phyloP scores from a whole-genome alignment of 2,888 invertebrate genomes.

The Cosmopolites sordidus region DNA sequence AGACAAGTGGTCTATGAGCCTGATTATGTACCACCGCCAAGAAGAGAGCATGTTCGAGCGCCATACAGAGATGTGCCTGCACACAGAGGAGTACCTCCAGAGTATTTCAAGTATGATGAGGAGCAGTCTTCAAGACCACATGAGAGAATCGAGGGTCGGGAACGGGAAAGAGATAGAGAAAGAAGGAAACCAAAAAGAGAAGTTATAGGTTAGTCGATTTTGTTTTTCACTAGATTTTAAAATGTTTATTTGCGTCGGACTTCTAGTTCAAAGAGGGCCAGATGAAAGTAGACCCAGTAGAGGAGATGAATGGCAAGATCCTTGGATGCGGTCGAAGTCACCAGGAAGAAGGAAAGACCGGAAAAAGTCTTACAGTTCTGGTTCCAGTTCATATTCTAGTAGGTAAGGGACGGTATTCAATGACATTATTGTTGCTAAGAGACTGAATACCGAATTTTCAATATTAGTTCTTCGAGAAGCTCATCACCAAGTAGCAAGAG shows the following conservation, averaged over 20 bases:
- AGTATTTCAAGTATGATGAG: slow-evolving; percentile 53
- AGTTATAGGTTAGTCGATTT: slow-evolving; percentile 31
- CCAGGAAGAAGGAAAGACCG: slow-evolving; percentile 56
- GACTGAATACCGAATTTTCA: no score
- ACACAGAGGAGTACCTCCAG: slow-evolving; percentile 53
- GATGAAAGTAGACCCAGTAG: slow-evolving; percentile 42
- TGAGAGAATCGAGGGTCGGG: slow-evolving; percentile 9
- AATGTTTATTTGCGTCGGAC: not conserved
- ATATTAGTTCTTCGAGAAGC: slow-evolving; percentile 43
- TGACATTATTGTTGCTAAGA: no score
- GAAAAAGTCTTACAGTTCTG: slow-evolving; percentile 65
- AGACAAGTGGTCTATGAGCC: slow-evolving; percentile 47
- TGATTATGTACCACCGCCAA: slow-evolving; percentile 40
- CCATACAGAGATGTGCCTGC: slow-evolving; percentile 54
- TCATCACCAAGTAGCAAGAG: slow-evolving; percentile 43
- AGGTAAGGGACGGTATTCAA: no score
- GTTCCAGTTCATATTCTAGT: slow-evolving; percentile 64
- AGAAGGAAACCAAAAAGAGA: slow-evolving; percentile 46
- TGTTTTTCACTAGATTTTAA: not conserved
- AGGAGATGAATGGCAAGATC: slow-evolving; percentile 92
- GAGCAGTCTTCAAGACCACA: slow-evolving; percentile 39
- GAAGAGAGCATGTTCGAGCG: slow-evolving; percentile 44
- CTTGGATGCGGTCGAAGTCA: slow-evolving; percentile 82
- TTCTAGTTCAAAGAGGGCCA: slow-evolving; percentile 68
- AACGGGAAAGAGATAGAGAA: slow-evolving; percentile 18